phyloP scores from a whole-genome alignment of 2,888 invertebrate genomes.

The Xestia rhomboidea region DNA sequence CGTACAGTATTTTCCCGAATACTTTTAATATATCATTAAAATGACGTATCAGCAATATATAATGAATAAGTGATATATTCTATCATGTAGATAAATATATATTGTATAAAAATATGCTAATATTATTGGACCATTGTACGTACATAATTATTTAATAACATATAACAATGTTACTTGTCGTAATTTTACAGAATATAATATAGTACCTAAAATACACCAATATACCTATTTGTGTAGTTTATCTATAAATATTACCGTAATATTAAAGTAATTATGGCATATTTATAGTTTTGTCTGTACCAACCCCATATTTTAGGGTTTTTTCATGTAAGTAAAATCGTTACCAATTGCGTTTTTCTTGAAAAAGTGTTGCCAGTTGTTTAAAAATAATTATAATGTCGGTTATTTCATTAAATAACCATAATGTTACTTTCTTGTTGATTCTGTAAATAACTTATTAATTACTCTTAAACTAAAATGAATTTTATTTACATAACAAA shows the following conservation, averaged over 20 bases:
- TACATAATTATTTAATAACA: constrained; percentile 55
- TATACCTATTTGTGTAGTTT: constrained; percentile 52
- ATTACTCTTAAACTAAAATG: background rate
- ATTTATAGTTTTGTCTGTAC: constrained; percentile 35
- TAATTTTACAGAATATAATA: constrained; percentile 52
- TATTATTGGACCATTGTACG: constrained; percentile 74
- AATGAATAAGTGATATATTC: constrained; percentile 68
- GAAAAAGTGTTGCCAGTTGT: background rate
- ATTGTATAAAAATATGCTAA: constrained; percentile 62
- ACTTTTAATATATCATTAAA: constrained; percentile 73
- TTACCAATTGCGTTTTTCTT: background rate
- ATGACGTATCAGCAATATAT: constrained; percentile 77
- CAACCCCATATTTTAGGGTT: constrained; percentile 11
- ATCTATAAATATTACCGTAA: constrained; percentile 28
- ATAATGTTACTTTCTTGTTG: background rate
- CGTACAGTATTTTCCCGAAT: constrained; percentile 78
- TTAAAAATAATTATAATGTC: background rate
- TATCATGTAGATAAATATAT: constrained; percentile 64
- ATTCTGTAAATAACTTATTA: background rate
- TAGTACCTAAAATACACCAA: constrained; percentile 63
- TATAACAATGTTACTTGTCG: constrained; percentile 53
- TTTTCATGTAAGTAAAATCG: constrained; percentile 30
- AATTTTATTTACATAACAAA: constrained; percentile 33
- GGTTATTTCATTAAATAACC: constrained; percentile 20
- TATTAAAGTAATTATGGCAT: constrained; percentile 40